phyloP scores from a whole-genome alignment of 2,888 invertebrate genomes.

The Strigamia crassipes region DNA sequence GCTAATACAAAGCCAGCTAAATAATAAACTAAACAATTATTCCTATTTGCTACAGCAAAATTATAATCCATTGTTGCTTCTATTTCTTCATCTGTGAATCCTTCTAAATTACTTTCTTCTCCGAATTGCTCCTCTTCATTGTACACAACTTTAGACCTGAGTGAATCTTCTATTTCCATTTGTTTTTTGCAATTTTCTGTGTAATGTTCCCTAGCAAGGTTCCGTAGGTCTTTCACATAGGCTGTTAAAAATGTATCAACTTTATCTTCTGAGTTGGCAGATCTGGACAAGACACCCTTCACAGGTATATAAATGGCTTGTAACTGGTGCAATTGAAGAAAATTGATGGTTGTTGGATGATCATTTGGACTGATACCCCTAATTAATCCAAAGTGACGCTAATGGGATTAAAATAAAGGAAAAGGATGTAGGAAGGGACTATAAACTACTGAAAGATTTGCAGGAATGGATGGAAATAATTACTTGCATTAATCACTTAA shows the following conservation, averaged over 20 bases:
- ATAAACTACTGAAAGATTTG: background rate
- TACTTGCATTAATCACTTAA: too few species aligned
- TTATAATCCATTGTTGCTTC: too few species aligned
- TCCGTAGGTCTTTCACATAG: background rate
- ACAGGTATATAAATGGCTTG: background rate
- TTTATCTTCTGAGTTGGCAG: background rate
- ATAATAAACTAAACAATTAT: too few species aligned
- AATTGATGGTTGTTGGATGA: slow-evolving; percentile 28
- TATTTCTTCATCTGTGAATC: too few species aligned
- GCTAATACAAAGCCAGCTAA: too few species aligned
- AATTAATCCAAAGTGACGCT: slow-evolving; percentile 45
- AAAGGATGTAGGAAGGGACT: background rate
- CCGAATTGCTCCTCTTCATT: too few species aligned
- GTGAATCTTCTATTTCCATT: too few species aligned
- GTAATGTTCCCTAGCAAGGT: slow-evolving; percentile 47
- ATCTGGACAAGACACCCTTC: background rate
- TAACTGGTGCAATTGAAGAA: slow-evolving; percentile 36
- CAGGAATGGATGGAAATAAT: too few species aligned
- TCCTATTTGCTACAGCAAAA: too few species aligned
- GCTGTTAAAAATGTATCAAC: background rate
- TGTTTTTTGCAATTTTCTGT: background rate
- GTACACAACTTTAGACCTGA: too few species aligned
- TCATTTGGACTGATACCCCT: slow-evolving; percentile 25
- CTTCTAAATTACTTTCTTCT: too few species aligned
- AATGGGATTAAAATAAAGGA: too few species aligned